phyloP scores from a whole-genome alignment of 1,140 invertebrate genomes.

The Zaprionus davidi region DNA sequence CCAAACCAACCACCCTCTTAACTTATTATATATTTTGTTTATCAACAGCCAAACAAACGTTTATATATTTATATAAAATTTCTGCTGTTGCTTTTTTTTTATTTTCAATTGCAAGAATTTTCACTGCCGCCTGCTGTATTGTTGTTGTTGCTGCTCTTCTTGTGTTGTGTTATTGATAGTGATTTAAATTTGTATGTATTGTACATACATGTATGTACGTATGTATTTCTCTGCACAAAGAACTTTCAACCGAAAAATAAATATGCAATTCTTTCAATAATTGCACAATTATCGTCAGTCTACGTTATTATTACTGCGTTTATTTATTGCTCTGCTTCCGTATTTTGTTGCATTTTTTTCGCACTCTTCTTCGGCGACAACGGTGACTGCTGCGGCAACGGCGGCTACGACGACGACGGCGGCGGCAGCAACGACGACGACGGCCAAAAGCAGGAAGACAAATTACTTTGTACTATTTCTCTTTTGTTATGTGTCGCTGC shows the following conservation, averaged over 20 bases:
- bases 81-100: constrained; percentile 38
- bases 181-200: constrained; percentile 24
- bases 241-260: constrained; percentile 48
- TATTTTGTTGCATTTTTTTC: constrained; percentile 53
- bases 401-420: constrained; percentile 6
- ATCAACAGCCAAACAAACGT: constrained; percentile 38
- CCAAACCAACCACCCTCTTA: background rate
- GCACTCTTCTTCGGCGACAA: constrained; percentile 36
- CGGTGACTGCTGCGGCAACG: background rate
- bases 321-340: constrained; percentile 44
- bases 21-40: constrained; percentile 19
- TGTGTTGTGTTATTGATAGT: constrained; percentile 34
- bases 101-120: constrained; percentile 28
- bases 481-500: constrained; percentile 41
- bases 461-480: constrained; percentile 51
- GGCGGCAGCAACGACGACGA: background rate
- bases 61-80: constrained; percentile 34
- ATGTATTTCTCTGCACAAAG: constrained; percentile 40
- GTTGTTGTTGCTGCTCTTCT: constrained; percentile 1
- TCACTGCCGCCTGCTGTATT: constrained; percentile 34
- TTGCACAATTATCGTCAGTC: constrained; percentile 49
- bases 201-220: background rate
- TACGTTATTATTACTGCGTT: constrained; percentile 34
- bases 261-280: constrained; percentile 51
- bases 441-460: constrained; percentile 55